Base-by-base conservation (phyloP, 2,113 vertebrate genomes). In the Pitta sordida region DNA sequence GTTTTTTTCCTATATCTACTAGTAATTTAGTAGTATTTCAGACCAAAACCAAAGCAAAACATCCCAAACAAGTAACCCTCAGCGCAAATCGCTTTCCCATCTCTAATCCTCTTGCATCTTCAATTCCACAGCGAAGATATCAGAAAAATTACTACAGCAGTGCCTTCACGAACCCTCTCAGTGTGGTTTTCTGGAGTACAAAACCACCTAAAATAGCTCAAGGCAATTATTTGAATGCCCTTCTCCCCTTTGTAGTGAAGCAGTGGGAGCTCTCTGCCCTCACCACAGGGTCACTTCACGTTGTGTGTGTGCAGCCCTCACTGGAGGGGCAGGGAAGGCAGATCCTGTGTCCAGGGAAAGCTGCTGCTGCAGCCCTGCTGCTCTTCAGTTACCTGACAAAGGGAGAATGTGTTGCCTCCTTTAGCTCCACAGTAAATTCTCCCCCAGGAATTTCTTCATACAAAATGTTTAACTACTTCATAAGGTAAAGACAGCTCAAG, bases 241-340 rank as follows among this genome's bases (percentile, higher is more conserved):
- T 53, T 68, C 23, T 51, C 9, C 11, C 3, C 43, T 7, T 46
- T 19, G 44, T 1, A 62, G 23, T 5, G 29, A 15, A 56, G 21
- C 10, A 37, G n/a, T 11, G 12, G 32, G 58, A 55, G 14, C n/a
- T 37, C 30, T 56, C 17, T 56, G 24, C 21, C 55, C 46, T 74
- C 15, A 46, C 11, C 10, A 24, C 3, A 24, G 29, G 44, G 46
- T 2, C 32, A 18, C 19, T 19, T 70, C 21, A 22, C 4, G 6
- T 13, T 46, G 13, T 27, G 29, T 7, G 41, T 6, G 14, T 8
- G 23, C 39, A 55, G 62, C 15, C 4, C 19, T 30, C 21, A 2
- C 15, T 0, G 3, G 26, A 11, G 34, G 0, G 0, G 71, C 36
- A 76, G 7, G 15, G 37, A 81, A 55, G 0, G 8, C 69, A 51